phyloP scores from a whole-genome alignment of 2,797 vertebrate genomes.

The Loriculus beryllinus region DNA sequence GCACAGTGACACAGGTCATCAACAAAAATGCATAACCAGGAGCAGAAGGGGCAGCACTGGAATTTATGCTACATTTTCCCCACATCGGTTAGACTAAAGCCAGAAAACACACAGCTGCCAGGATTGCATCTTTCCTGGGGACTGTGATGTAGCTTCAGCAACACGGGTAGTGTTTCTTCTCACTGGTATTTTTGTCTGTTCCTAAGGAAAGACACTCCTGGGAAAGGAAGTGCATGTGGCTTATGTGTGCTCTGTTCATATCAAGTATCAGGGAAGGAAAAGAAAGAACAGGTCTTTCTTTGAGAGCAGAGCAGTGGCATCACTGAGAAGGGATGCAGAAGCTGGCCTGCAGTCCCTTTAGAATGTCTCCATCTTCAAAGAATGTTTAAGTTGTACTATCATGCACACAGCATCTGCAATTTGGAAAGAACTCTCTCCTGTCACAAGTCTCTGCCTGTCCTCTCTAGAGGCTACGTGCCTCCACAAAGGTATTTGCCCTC shows the following conservation, averaged over 20 bases:
- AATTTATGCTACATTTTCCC: neutral
- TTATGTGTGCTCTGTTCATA: neutral
- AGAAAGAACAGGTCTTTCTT: neutral
- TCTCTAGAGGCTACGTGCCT: rapidly evolving
- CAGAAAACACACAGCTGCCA: neutral
- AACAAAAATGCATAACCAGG: neutral
- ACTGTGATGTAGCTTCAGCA: rapidly evolving
- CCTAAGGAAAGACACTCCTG: neutral
- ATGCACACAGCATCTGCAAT: neutral
- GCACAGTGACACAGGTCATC: neutral
- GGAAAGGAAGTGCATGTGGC: rapidly evolving
- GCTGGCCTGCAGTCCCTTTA: neutral
- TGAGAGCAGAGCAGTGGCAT: neutral
- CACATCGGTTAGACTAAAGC: neutral
- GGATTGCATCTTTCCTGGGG: neutral
- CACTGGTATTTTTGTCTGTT: neutral
- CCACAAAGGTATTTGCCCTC: neutral
- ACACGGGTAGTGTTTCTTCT: rapidly evolving
- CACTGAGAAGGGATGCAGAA: neutral
- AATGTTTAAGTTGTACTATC: neutral
- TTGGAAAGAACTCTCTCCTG: neutral
- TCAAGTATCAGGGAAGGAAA: neutral
- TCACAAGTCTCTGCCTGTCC: neutral
- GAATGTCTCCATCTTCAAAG: neutral
- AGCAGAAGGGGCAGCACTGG: neutral